phyloP scores from a whole-genome alignment of 2,113 vertebrate species.

The Grantiella picta region DNA sequence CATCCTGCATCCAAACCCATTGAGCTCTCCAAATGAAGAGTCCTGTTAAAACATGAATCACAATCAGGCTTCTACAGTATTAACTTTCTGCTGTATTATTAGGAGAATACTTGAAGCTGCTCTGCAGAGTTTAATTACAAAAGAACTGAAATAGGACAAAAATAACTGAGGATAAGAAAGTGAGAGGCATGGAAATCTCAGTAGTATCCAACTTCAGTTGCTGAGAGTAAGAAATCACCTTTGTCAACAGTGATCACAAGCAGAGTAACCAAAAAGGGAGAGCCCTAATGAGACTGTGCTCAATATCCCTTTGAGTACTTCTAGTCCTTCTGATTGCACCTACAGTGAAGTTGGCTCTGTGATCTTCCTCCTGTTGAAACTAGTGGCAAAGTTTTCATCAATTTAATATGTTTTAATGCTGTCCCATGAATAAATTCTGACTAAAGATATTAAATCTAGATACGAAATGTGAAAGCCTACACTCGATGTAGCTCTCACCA shows the following conservation, averaged over 20 bases:
- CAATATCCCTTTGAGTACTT: neutral
- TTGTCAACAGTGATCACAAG: neutral
- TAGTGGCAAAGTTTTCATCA: neutral
- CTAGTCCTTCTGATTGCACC: neutral
- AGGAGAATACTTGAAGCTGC: neutral
- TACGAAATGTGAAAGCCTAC: neutral
- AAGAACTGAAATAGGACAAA: neutral
- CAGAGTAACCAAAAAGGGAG: neutral
- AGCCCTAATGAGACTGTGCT: neutral
- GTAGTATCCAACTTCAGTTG: neutral
- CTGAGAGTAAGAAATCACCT: neutral
- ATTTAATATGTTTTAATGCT: neutral
- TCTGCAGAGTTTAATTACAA: neutral
- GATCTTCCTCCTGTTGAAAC: neutral
- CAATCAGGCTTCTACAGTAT: neutral
- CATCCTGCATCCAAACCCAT: neutral
- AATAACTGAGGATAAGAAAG: neutral
- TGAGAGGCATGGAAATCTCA: neutral
- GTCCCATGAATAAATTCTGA: neutral
- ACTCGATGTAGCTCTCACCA: neutral
- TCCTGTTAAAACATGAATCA: neutral
- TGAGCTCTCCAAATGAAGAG: neutral
- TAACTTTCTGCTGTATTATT: neutral
- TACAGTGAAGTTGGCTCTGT: too few species aligned
- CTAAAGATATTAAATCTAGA: neutral